These are phyloP conservation scores for Hiodon tergisus DNA, from an alignment of 2,113 vertebrate species.

Conservation along the genomic window DNA sequence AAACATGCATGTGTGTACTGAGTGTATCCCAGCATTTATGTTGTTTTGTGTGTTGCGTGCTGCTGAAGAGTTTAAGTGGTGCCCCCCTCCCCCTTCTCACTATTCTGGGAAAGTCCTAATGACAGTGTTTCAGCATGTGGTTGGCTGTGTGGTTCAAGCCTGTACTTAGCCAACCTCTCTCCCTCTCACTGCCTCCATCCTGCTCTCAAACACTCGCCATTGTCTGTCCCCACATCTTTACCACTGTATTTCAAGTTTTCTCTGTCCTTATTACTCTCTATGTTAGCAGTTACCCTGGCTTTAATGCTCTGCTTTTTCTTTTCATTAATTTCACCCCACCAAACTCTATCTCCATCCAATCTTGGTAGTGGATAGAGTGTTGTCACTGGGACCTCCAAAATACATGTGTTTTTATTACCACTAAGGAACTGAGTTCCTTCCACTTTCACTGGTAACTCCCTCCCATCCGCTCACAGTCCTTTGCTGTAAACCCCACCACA, in stretches of 20 bases:
- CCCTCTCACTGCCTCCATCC: background rate
- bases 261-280: too few species aligned
- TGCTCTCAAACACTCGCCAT: background rate
- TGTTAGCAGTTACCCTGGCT: too few species aligned
- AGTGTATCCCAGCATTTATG: background rate
- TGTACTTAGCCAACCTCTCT: background rate
- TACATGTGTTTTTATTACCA: background rate
- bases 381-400: background rate
- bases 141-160: background rate
- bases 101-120: constrained; percentile 11
- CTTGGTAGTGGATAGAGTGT: background rate
- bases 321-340: too few species aligned
- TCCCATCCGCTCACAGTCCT: too few species aligned
- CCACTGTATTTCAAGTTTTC: too few species aligned
- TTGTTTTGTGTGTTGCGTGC: constrained; percentile 7
- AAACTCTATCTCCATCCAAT: background rate
- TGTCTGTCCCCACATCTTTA: too few species aligned
- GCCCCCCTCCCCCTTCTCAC: background rate
- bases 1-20: background rate
- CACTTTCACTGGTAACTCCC: background rate
- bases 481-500: too few species aligned
- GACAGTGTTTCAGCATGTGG: constrained; percentile 1
- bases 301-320: too few species aligned
- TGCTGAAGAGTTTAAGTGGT: constrained; percentile 1
- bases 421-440: background rate